Conservation (phyloP, 1,140 invertebrate species). For the Glossosoma conforme region DNA sequence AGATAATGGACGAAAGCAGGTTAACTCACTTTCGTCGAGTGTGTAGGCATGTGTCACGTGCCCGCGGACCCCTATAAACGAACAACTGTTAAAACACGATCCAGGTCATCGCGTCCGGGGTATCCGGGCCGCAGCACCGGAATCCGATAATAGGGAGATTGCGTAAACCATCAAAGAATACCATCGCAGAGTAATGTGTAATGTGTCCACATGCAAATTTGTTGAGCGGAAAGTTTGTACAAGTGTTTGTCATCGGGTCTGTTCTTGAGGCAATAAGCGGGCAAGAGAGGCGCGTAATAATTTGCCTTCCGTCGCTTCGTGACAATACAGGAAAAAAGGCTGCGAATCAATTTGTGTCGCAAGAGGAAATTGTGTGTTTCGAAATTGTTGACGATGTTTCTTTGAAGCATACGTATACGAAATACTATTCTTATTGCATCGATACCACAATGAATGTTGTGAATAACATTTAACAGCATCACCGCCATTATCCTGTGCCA, state of each 20-base stretch:
- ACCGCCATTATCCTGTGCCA: too few relatives aligned
- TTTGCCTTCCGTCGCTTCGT: background rate
- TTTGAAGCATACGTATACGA: too few relatives aligned
- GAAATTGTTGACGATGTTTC: too few relatives aligned
- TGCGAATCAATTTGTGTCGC: background rate
- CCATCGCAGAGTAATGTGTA: background rate
- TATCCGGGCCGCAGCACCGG: background rate
- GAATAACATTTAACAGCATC: too few relatives aligned
- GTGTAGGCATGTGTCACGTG: too few relatives aligned
- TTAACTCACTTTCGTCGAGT: too few relatives aligned
- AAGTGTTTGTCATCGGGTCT: background rate
- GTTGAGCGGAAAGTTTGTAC: background rate
- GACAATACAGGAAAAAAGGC: background rate
- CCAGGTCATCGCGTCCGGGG: background rate
- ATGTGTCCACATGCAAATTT: background rate
- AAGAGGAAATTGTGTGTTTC: background rate
- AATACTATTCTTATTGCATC: too few relatives aligned
- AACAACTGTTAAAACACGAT: background rate
- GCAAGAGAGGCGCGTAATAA: background rate
- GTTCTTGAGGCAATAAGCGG: background rate
- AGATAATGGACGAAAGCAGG: too few relatives aligned
- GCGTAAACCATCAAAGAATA: background rate
- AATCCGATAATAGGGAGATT: background rate
- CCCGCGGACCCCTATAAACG: too few relatives aligned
- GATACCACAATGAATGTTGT: too few relatives aligned